Evolutionary conservation across 2,113 vertebrate species (phyloP).

Genomic region (Macrotus californicus): DNA sequence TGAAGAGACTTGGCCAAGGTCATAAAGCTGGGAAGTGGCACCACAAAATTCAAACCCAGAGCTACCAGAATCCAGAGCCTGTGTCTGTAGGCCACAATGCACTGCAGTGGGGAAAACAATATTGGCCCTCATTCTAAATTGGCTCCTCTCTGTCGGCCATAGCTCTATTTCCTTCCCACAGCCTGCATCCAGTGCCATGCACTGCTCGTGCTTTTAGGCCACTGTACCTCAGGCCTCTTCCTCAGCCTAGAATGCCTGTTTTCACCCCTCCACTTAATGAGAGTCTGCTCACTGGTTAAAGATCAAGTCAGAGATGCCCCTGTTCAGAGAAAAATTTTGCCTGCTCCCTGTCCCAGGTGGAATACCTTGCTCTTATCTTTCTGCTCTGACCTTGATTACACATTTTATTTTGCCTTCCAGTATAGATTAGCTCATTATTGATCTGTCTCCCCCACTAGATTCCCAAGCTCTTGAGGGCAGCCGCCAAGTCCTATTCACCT

Average conservation of each 20-base stretch:
- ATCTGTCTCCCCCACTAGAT: not conserved
- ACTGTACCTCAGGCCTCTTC: not conserved
- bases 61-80: not conserved
- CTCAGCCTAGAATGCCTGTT: not conserved
- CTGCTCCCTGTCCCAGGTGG: not conserved
- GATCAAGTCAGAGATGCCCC: not conserved
- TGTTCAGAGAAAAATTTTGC: not conserved
- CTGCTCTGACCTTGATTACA: not conserved
- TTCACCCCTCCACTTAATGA: not conserved
- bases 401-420: slow-evolving; percentile 9
- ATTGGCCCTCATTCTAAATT: not conserved
- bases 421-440: not conserved
- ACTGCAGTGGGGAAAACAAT: not conserved
- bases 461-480: not conserved
- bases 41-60: not conserved
- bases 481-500: not conserved
- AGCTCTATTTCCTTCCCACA: not conserved
- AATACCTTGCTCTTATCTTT: not conserved
- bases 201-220: not conserved
- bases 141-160: not conserved
- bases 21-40: not conserved
- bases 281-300: not conserved
- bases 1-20: not conserved
- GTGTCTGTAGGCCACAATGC: not conserved
- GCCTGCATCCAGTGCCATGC: not conserved